Evolutionary conservation across 2,113 vertebrate species (phyloP).

Genomic region (Pelmatolapia mariae): DNA sequence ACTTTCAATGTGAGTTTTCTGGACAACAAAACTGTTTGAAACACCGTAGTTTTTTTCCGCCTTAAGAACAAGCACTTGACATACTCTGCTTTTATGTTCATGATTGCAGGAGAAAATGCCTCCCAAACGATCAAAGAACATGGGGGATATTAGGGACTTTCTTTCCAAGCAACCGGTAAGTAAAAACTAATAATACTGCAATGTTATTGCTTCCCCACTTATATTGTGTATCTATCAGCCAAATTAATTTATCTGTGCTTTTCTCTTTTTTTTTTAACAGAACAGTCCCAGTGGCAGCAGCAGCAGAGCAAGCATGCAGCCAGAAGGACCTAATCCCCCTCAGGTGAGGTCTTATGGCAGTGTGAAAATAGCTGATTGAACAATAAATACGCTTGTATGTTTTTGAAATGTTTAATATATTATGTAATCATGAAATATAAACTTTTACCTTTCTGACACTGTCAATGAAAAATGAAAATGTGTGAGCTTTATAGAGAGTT

Average conservation of each 20-base stretch:
- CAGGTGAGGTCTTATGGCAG: not conserved
- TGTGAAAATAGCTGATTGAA: rapidly evolving
- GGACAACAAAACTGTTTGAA: too few relatives aligned
- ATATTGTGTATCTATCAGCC: not conserved
- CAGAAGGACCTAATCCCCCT: not conserved
- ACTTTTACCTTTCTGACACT: not conserved
- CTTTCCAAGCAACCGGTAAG: not conserved
- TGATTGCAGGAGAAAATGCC: rapidly evolving
- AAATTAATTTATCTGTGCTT: not conserved
- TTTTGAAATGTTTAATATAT: not conserved
- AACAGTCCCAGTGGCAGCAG: not conserved
- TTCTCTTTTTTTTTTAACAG: not conserved
- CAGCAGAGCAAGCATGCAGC: not conserved
- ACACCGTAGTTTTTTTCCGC: too few relatives aligned
- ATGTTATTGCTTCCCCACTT: not conserved
- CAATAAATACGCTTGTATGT: rapidly evolving
- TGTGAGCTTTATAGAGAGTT: not conserved
- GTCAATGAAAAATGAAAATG: not conserved
- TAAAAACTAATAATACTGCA: not conserved
- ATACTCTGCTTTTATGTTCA: not conserved
- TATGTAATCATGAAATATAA: not conserved
- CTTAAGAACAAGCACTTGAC: not conserved
- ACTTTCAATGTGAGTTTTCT: too few relatives aligned
- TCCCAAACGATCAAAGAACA: not conserved
- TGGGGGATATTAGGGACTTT: not conserved